A percentile compares a stretch with the other conserved stretches of the same genome.
phyloP scores from a whole-genome alignment of 23 tunicate species.

The Phallusia fumigata region DNA sequence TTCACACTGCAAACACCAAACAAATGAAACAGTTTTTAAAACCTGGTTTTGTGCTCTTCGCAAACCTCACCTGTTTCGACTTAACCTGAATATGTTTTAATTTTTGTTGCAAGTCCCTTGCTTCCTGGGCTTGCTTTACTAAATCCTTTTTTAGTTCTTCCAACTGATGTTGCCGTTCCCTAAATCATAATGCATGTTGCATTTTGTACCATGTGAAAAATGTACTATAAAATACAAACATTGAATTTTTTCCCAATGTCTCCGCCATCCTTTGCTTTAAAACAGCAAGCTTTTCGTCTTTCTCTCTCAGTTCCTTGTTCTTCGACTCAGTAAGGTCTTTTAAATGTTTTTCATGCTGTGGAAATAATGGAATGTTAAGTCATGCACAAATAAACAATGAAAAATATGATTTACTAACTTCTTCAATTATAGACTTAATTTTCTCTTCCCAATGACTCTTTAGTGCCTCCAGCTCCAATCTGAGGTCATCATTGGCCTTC shows the following conservation, averaged over 20 bases:
- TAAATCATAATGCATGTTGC: neutral
- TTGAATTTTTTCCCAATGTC: conserved; percentile 78
- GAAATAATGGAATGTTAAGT: neutral
- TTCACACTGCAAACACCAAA: conserved; percentile 45
- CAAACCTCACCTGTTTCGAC: conserved; percentile 25
- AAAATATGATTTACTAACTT: conserved; percentile 25
- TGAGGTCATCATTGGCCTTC: conserved; percentile 7
- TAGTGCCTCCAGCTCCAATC: conserved; percentile 8
- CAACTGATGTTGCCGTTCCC: conserved; percentile 89
- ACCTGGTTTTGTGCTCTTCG: neutral
- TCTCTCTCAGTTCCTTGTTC: conserved; percentile 53
- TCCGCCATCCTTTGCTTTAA: conserved; percentile 84
- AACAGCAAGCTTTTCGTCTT: conserved; percentile 41
- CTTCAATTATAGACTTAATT: conserved; percentile 32
- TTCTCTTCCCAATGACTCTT: conserved; percentile 38
- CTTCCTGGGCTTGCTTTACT: conserved; percentile 78
- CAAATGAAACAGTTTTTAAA: neutral
- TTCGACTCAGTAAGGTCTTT: conserved; percentile 31
- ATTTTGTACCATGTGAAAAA: neutral
- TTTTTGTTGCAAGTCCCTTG: conserved; percentile 73
- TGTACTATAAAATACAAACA: conserved; percentile 15
- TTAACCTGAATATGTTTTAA: conserved; percentile 45
- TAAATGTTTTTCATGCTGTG: conserved; percentile 62
- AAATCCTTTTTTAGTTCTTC: conserved; percentile 78
- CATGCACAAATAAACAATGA: no score